These are phyloP conservation scores for Berghia stephanieae DNA, from an alignment of 1,140 invertebrate genomes.

Conservation along the genomic window DNA sequence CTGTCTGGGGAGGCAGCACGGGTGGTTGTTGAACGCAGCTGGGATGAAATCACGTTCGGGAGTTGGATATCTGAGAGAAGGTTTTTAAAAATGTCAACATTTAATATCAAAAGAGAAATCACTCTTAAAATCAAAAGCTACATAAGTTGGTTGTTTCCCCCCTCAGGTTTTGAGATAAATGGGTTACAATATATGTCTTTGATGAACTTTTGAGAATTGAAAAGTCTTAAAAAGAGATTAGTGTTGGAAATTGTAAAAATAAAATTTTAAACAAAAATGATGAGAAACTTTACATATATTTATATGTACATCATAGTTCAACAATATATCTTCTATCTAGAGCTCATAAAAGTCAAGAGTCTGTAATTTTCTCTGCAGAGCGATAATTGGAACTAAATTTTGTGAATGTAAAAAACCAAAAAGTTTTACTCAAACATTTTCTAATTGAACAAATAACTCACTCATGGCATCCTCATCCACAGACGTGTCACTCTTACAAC, in stretches of 20 bases:
- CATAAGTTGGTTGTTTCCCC: background rate
- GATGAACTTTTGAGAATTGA: too few species aligned
- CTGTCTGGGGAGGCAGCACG: slow-evolving; percentile 21
- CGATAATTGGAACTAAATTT: too few species aligned
- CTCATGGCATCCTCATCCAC: slow-evolving; percentile 53
- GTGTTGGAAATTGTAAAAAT: too few species aligned
- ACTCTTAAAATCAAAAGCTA: background rate
- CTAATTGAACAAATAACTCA: slow-evolving; percentile 29
- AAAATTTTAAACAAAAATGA: too few species aligned
- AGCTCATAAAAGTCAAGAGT: too few species aligned
- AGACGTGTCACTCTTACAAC: slow-evolving; percentile 52
- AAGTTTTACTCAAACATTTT: background rate
- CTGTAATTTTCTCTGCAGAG: too few species aligned
- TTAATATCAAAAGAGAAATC: background rate
- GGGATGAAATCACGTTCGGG: background rate
- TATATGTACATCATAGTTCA: background rate
- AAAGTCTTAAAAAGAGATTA: too few species aligned
- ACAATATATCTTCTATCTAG: too few species aligned
- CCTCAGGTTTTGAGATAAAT: too few species aligned
- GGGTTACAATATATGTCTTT: too few species aligned
- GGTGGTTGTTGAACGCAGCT: background rate
- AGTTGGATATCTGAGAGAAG: background rate
- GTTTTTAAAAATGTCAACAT: background rate
- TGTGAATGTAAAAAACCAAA: too few species aligned
- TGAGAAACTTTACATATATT: background rate